phyloP scores from a whole-genome alignment of 2,113 vertebrate genomes.

The Psammodynastes pulverulentus region DNA sequence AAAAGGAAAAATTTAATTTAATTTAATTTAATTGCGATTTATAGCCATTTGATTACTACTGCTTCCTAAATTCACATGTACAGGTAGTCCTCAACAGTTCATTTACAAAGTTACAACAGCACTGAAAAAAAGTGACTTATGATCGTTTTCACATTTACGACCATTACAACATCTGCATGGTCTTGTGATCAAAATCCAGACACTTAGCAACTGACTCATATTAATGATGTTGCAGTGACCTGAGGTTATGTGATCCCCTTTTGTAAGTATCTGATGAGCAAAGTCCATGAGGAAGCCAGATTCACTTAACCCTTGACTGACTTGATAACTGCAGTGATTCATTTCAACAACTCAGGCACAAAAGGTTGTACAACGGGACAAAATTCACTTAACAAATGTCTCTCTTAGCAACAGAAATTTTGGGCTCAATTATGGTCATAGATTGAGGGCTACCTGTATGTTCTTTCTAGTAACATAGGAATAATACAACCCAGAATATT shows the following conservation, averaged over 20 bases:
- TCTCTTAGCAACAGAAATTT: neutral
- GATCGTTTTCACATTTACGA: neutral
- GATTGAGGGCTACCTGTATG: neutral
- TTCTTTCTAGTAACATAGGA: neutral
- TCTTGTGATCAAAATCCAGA: no score
- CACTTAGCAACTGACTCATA: no score
- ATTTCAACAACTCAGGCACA: neutral
- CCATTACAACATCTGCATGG: neutral
- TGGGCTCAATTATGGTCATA: neutral
- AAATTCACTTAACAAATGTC: neutral
- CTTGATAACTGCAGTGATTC: no score
- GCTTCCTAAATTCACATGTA: neutral
- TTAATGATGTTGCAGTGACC: no score
- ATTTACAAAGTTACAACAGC: neutral
- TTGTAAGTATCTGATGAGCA: no score
- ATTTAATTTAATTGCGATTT: no score
- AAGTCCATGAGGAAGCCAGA: no score
- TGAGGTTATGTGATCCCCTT: no score
- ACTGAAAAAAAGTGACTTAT: neutral
- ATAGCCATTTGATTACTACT: neutral
- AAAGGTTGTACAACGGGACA: neutral
- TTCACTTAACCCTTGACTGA: no score
- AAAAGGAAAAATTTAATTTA: no score
- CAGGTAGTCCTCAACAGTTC: neutral
- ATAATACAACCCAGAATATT: neutral